Percentiles rank a stretch among this genome's conserved stretches.
These are phyloP conservation scores for Teleogryllus oceanicus DNA, from an alignment of 2,888 invertebrate genomes.

Conservation along the genomic window DNA sequence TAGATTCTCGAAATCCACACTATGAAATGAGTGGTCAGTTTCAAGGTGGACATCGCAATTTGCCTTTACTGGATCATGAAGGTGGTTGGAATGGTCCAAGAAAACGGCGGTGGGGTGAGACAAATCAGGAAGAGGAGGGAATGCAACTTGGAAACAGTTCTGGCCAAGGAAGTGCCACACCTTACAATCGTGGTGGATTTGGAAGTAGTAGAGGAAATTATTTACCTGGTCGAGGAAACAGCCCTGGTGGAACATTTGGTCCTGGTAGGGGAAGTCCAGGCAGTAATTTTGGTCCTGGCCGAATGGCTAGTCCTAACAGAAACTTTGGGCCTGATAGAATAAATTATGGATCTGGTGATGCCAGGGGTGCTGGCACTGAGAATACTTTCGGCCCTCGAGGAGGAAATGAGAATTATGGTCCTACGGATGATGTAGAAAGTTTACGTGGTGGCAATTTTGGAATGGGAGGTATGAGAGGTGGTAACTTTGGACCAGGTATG, in stretches of 20 bases:
- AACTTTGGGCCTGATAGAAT: neutral
- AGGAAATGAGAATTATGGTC: neutral
- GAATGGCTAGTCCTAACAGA: neutral
- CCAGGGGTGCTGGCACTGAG: neutral
- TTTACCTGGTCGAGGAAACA: neutral
- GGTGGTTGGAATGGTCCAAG: neutral
- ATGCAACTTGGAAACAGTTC: slow-evolving; percentile 21
- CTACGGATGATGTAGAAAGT: neutral
- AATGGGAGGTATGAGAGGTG: neutral
- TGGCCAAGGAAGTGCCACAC: neutral
- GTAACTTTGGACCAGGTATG: slow-evolving; percentile 10
- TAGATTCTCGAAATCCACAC: neutral
- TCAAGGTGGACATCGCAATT: neutral
- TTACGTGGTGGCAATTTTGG: neutral
- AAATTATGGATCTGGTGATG: neutral
- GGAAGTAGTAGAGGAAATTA: neutral
- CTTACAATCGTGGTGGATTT: neutral
- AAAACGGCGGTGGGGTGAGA: slow-evolving; percentile 11
- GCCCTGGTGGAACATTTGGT: neutral
- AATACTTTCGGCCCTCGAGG: neutral
- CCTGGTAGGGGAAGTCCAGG: neutral
- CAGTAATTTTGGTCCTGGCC: neutral
- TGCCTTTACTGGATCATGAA: slow-evolving; percentile 18
- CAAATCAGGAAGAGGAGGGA: neutral
- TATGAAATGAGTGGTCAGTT: neutral